A percentile compares a stretch with the other conserved stretches of the same genome.
Conservation (phyloP, 1,140 invertebrate genomes). For the Scylla paramamosain region DNA sequence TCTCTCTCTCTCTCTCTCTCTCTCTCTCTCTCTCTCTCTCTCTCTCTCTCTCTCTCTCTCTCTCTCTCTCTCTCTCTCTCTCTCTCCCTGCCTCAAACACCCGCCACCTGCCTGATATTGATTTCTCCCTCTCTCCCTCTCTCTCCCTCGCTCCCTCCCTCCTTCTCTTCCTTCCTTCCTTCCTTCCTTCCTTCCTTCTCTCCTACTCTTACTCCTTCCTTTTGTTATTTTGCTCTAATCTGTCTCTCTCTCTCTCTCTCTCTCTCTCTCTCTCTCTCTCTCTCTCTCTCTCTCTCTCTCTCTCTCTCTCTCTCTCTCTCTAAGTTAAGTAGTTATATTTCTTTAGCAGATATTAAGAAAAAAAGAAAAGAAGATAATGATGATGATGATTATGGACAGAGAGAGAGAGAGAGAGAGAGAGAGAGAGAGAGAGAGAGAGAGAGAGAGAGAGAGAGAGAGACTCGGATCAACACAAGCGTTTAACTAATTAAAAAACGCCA, state of each 20-base stretch:
- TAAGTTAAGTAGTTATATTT: not conserved
- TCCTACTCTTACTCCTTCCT: not conserved
- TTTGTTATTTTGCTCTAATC: not conserved
- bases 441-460: not conserved
- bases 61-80: not conserved
- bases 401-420: slow-evolving; percentile 1
- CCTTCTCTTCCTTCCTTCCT: not conserved
- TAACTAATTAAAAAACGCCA: too few relatives aligned
- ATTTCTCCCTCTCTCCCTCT: not conserved
- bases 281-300: not conserved
- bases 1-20: too few relatives aligned
- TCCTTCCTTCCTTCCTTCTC: too few relatives aligned
- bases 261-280: slow-evolving; percentile 21
- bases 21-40: not conserved
- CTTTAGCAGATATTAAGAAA: too few relatives aligned
- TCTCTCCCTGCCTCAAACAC: not conserved
- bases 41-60: not conserved
- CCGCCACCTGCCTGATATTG: not conserved
- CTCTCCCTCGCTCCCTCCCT: not conserved
- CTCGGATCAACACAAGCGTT: too few relatives aligned
- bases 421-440: not conserved
- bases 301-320: not conserved
- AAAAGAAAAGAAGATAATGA: too few relatives aligned
- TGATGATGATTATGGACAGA: not conserved
- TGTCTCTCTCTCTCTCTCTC: not conserved